These are phyloP conservation scores for Lemur catta DNA, from an alignment of 2,797 vertebrate species.

Conservation along the genomic window DNA sequence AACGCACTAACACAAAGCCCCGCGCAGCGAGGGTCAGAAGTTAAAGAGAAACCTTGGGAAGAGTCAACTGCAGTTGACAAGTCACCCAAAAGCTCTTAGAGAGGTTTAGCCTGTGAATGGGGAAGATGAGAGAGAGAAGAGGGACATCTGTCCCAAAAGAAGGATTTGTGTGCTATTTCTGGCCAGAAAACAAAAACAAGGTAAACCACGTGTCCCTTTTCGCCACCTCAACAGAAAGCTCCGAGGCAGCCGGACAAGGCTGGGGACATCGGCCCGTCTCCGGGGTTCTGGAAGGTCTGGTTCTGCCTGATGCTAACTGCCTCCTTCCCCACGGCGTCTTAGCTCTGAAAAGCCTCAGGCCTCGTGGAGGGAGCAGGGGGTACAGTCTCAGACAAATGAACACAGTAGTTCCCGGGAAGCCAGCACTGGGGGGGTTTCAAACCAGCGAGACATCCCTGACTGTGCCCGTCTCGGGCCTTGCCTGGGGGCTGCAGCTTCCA, in stretches of 20 bases:
- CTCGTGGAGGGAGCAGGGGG: not conserved
- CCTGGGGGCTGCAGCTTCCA: not conserved
- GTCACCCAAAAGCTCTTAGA: not conserved
- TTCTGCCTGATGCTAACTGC: not conserved
- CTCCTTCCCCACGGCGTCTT: not conserved
- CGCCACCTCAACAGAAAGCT: not conserved
- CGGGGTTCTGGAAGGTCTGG: not conserved
- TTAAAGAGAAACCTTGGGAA: not conserved
- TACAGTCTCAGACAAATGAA: conserved; percentile 26
- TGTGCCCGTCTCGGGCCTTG: not conserved
- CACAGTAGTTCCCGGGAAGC: not conserved
- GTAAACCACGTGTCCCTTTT: not conserved
- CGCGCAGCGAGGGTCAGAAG: not conserved
- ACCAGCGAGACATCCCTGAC: not conserved
- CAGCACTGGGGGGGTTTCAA: not conserved
- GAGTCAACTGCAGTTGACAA: not conserved
- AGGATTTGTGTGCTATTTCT: not conserved
- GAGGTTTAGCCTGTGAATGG: not conserved
- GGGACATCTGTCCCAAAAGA: not conserved
- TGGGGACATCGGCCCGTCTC: not conserved
- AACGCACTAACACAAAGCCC: not conserved
- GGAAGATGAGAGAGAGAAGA: not conserved
- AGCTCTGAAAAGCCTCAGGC: not conserved
- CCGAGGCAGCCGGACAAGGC: not conserved
- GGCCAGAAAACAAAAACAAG: not conserved